Evolutionary conservation across 2,888 invertebrate genomes (phyloP), one percentile per base, ranked within the genome.

Genomic region (Bimastos eiseni): DNA sequence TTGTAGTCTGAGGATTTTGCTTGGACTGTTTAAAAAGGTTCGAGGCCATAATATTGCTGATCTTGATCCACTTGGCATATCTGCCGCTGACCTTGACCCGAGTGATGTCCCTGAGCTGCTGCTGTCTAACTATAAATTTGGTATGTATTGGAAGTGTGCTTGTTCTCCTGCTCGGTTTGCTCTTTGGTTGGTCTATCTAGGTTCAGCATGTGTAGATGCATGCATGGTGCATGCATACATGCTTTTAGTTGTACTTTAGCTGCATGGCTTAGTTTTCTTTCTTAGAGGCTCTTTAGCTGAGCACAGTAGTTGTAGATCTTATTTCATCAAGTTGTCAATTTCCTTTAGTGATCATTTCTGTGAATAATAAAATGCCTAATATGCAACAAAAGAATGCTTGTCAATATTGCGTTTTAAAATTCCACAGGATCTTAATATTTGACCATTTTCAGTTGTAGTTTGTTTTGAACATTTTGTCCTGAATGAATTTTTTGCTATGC

Each of bases 51-150:
- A 95, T 93, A 93, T 95, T 90, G 95, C 95, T 90, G 97, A 98
- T 96, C 97, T 99, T 96, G 99, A 99, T 96, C 99, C 99, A 93
- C 97, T 99, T 96, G 98, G 98, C 96, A 98, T 99, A 91, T 93
- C 93, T 91, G 93, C 93, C 83, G 94, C 94, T 88, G 95, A 95
- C 93, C 93, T 95, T 91, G 94, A 94, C 93, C 92, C 93, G 38
- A 94, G 93, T 89, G 97, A 97, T 94, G 98, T 90, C 36, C 90
- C 90, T 84, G 90, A 90, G 90, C 86, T 90, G 37, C 83, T 41
- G 37, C 33, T 83, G 36, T 37, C 90, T 83, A 90, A 83, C 33
- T 90, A 90, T 90, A 84, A 83, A 83, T 83, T 90, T 36, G 90
- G 90, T 90, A 90, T 33, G 90, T 86, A 86, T 86, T 24, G n/a